Evolutionary conservation across 2,888 invertebrate genomes (phyloP).

Genomic region (Gryllus longicercus): DNA sequence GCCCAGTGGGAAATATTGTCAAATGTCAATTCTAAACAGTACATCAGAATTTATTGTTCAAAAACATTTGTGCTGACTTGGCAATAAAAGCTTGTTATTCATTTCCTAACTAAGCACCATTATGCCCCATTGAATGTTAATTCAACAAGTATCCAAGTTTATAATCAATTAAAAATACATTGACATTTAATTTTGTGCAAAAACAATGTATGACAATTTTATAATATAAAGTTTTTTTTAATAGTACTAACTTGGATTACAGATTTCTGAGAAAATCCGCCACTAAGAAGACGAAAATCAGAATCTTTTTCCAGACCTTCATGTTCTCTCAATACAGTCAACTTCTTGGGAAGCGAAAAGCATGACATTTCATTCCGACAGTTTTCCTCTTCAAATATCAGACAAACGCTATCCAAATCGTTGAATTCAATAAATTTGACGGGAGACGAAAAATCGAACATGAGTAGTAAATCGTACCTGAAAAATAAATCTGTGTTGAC

Average conservation of each 20-base stretch:
- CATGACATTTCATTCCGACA: conserved; percentile 25
- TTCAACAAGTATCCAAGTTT: too few relatives aligned
- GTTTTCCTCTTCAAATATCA: conserved; percentile 21
- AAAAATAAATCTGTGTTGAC: background rate
- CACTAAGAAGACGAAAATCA: conserved; percentile 27
- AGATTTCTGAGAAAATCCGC: conserved; percentile 25
- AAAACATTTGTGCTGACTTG: too few relatives aligned
- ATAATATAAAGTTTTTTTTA: too few relatives aligned
- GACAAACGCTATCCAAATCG: conserved; percentile 21
- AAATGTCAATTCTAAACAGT: too few relatives aligned
- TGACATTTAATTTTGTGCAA: too few relatives aligned
- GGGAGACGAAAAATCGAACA: conserved; percentile 23
- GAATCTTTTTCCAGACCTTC: conserved; percentile 29
- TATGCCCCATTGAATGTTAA: too few relatives aligned
- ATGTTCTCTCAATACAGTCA: conserved; percentile 23
- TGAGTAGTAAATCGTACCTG: conserved; percentile 24
- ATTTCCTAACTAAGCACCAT: too few relatives aligned
- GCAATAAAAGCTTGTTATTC: too few relatives aligned
- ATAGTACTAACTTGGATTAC: conserved; percentile 27
- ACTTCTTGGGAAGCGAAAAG: conserved; percentile 26
- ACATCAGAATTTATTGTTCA: too few relatives aligned
- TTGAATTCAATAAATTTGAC: conserved; percentile 11
- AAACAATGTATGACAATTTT: too few relatives aligned
- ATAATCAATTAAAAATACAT: too few relatives aligned
- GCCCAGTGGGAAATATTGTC: too few relatives aligned